Base-by-base conservation (phyloP, 2,888 invertebrate species). In the Chrysotoxum bicinctum region DNA sequence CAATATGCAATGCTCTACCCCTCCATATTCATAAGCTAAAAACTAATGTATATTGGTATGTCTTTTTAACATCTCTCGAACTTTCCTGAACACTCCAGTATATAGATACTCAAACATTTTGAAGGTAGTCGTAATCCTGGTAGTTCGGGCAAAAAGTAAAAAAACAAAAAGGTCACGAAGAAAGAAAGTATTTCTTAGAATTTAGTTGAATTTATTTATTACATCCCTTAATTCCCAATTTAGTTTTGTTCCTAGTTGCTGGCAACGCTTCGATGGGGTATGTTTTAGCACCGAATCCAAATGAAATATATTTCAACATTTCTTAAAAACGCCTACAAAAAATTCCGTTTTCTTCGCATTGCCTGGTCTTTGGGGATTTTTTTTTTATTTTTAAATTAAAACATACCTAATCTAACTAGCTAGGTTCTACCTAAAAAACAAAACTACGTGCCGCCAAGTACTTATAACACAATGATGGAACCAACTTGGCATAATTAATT, bases 341-440 rank as follows among this genome's bases (percentile, higher is more conserved):
- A 60, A 40, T n/a, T 43, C 0, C 9, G 2, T n/a, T 60, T 21
- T 23, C n/a, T 2, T 37, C 23, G 8, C n/a, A n/a, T 16, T 40
- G 10, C 5, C 40, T 16, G 23, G 19, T 50, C 58, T 62, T 56
- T 64, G 35, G 58, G 66, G n/a, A n/a, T n/a, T n/a, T 79, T 26
- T 70, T 78, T 78, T 83, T 74, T 74, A 83, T 74, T 64, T 64
- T 43, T 50, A 74, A 83, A 83, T 56, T 54, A 74, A 64, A 83
- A 74, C 43, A 78, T 78, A 74, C 43, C 73, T 78, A 83, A 79
- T 50, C 74, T 79, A 79, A 83, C 73, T 83, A 78, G 30, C 50
- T 54, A 5, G 30, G 10, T 32, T 37, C 60, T 68, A 43, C 30
- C 37, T 40, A n/a, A 66, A 62, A 19, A 21, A 48, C 2, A 50